Evolutionary conservation across 2,888 invertebrate species (phyloP).

Genomic region (Lepidonotus clava): DNA sequence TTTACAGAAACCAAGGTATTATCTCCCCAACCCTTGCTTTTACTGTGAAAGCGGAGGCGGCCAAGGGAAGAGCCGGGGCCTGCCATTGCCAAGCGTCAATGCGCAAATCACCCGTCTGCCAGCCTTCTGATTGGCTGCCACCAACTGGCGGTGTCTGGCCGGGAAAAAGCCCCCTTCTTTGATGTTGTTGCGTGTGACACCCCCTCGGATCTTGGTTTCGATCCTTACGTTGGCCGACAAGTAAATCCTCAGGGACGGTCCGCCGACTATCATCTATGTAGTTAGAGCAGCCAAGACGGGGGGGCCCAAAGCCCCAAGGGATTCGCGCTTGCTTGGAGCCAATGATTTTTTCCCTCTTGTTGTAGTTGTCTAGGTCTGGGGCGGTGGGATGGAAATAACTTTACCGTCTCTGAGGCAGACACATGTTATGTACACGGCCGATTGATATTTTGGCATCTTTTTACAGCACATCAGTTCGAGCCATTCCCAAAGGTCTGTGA

Average conservation of each 20-base stretch:
- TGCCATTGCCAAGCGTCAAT: background rate
- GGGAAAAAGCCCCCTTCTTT: slow-evolving; percentile 39
- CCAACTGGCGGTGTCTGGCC: background rate
- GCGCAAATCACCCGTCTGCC: slow-evolving; percentile 2
- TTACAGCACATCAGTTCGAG: slow-evolving; percentile 17
- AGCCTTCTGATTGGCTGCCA: slow-evolving; percentile 29
- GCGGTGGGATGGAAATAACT: slow-evolving; percentile 22
- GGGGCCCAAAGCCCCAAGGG: background rate
- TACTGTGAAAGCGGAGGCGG: background rate
- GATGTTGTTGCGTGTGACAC: slow-evolving; percentile 45
- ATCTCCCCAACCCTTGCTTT: background rate
- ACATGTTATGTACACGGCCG: background rate
- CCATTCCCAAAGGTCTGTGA: background rate
- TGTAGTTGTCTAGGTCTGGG: too few relatives aligned
- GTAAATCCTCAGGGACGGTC: background rate
- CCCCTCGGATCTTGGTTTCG: background rate
- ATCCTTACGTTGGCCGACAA: background rate
- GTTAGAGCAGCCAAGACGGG: slow-evolving; percentile 4
- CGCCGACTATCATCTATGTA: background rate
- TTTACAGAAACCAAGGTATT: slow-evolving; percentile 18
- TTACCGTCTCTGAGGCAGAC: background rate
- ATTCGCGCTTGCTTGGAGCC: slow-evolving; percentile 32
- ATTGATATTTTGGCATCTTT: slow-evolving; percentile 5
- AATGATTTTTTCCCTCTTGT: background rate
- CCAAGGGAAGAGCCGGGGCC: background rate